Evolutionary conservation across 1,140 invertebrate species (phyloP), one percentile per base, ranked within the genome.

Genomic region (Magallana angulata): DNA sequence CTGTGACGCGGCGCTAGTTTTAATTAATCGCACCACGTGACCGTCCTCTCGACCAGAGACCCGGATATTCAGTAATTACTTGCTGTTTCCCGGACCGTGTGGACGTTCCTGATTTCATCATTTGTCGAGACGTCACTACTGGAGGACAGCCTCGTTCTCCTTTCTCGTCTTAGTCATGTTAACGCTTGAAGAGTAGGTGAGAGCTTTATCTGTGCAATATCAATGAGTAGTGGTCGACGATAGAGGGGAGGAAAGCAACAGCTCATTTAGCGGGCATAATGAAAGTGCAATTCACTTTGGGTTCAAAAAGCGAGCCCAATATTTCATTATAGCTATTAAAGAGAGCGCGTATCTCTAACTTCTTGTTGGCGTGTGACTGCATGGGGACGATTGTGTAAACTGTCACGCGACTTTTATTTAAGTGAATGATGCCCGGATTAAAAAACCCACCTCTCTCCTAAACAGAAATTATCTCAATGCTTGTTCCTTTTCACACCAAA

Each of bases 41-140:
- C 36, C 36, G 24, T 76, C 68, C 24, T 30, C 8, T 76, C 68
- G 18, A 64, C 68, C 68, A 24, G 24, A 30, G 8, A 76, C 68
- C 24, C 68, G 68, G 68, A 76, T 76, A 76, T 76, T 76, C 36
- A 76, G 24, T 30, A 30, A 30, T 76, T 76, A 24, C 30, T 7
- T 30, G 24, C 68, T 36, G 68, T 76, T 48, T 48, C 12, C 24
- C 4, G 24, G 30, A 12, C 36, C 68, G 36, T 76, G 24, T 6
- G 36, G 68, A 76, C 36, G 14, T 8, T 11, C 24, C 11, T 18
- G 36, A 30, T 11, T 9, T 76, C 24, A 30, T 24, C 16, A 11
- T 76, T 36, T 76, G 68, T 11, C 36, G 36, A 48, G 5, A n/a
- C 18, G 18, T 9, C 18, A 71, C 24, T 24, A 24, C n/a, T 4